Percentiles rank a stretch among this genome's conserved stretches.
Evolutionary conservation across 2,113 vertebrate genomes (phyloP).

Genomic region (Carettochelys insculpta): DNA sequence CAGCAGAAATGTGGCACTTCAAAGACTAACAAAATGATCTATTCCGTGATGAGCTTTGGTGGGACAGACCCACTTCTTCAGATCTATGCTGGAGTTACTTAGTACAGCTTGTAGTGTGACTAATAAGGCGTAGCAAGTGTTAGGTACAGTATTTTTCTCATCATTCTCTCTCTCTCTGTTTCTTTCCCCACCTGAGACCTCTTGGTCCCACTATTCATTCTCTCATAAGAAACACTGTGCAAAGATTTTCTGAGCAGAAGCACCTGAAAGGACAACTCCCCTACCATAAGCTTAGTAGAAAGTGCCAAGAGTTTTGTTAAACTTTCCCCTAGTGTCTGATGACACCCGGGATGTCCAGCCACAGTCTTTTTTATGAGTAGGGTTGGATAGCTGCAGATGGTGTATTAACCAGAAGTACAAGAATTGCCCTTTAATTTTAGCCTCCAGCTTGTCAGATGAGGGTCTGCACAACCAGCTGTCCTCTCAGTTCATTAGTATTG

Average conservation of each 20-base stretch:
- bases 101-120: no score
- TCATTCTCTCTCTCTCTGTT: background rate
- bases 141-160: background rate
- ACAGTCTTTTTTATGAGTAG: background rate
- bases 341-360: background rate
- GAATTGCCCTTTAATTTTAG: background rate
- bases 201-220: background rate
- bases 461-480: background rate
- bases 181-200: accelerated
- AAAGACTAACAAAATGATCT: no score
- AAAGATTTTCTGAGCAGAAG: background rate
- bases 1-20: no score
- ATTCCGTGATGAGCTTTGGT: no score
- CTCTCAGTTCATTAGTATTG: constrained; percentile 28
- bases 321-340: background rate
- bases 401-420: background rate
- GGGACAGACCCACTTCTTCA: no score
- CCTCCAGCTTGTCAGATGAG: background rate
- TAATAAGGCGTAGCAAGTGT: background rate
- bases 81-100: background rate
- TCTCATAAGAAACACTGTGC: background rate
- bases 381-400: background rate
- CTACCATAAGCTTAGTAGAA: background rate
- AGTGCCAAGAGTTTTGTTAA: background rate
- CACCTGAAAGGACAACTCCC: background rate